Conservation (phyloP, 2,888 invertebrate species). For the Bembecia ichneumoniformis region DNA sequence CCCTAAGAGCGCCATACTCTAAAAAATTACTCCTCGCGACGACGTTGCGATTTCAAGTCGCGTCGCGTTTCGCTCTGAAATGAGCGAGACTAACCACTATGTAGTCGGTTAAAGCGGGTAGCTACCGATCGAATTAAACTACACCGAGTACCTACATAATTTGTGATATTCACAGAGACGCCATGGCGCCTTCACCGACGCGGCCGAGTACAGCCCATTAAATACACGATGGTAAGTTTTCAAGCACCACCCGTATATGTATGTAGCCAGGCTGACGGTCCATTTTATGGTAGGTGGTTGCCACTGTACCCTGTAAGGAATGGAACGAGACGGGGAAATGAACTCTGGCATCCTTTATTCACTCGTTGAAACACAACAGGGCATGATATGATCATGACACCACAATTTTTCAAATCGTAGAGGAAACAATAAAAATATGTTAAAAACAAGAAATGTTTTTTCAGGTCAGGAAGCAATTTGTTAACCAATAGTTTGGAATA, state of each 20-base stretch:
- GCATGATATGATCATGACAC: no score
- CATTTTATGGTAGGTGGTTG: background rate
- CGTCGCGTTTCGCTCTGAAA: no score
- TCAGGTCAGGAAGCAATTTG: background rate
- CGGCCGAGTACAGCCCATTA: constrained; percentile 62
- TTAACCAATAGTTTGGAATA: background rate
- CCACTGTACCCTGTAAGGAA: no score
- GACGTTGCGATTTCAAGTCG: background rate
- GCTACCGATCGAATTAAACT: no score
- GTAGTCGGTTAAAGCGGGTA: no score
- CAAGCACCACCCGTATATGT: background rate
- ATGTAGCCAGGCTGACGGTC: background rate
- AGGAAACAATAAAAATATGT: no score
- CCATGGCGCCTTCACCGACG: constrained; percentile 63
- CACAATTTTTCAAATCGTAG: no score
- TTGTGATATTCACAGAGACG: constrained; percentile 41
- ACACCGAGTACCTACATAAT: background rate
- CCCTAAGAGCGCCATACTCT: background rate
- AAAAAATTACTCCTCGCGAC: background rate
- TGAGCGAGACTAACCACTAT: no score
- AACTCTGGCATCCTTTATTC: no score
- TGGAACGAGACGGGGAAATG: no score
- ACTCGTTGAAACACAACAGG: no score
- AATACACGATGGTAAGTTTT: constrained; percentile 29
- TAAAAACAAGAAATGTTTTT: background rate